phyloP scores from a whole-genome alignment of 2,797 vertebrate species.

The Sebastes oblongus region DNA sequence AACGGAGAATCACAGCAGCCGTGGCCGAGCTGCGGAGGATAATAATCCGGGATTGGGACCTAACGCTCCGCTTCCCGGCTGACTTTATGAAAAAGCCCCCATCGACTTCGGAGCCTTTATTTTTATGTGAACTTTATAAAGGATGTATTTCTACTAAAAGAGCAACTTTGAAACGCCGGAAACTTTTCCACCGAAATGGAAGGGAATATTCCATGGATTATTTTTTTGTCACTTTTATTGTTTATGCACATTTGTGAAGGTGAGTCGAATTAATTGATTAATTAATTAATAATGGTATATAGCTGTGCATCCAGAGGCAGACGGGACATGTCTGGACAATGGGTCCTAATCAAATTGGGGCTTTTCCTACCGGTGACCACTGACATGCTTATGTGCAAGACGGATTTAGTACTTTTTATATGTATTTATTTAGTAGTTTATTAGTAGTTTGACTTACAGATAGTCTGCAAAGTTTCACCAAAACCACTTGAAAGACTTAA shows the following conservation, averaged over 20 bases:
- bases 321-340: conserved; percentile 47
- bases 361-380: not conserved
- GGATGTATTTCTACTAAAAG: conserved; percentile 86
- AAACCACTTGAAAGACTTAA: not conserved
- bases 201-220: conserved; percentile 86
- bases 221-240: conserved; percentile 80
- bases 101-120: conserved; percentile 72
- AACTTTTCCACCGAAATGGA: conserved; percentile 84
- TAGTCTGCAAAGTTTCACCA: not conserved
- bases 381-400: not conserved
- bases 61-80: conserved; percentile 57
- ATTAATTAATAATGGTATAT: not conserved
- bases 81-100: conserved; percentile 69
- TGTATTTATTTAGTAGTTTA: not conserved
- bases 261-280: conserved; percentile 45
- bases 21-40: conserved; percentile 79
- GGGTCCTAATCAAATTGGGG: not conserved
- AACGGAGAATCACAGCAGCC: conserved; percentile 76
- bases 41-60: conserved; percentile 69
- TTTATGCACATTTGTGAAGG: conserved; percentile 77
- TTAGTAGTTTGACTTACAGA: not conserved
- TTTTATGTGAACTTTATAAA: conserved; percentile 75
- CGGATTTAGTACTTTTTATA: not conserved
- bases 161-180: conserved; percentile 75
- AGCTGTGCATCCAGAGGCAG: not conserved